Percentiles rank a stretch among this genome's conserved stretches.
phyloP scores from a whole-genome alignment of 2,797 vertebrate species.

The Propithecus deckenii region DNA sequence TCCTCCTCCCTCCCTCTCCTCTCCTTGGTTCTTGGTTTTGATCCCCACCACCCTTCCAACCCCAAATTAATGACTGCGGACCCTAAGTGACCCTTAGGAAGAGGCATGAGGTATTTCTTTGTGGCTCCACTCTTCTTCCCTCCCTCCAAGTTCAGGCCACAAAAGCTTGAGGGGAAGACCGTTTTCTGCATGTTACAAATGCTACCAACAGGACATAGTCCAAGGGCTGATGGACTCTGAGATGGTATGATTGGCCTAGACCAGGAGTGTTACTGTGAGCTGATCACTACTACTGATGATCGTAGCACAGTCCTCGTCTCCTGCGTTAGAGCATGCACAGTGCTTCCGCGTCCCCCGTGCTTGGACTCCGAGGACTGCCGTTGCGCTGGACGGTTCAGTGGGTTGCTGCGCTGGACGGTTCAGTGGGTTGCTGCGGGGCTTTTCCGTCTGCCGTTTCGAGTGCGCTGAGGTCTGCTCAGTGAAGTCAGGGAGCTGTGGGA shows the following conservation, averaged over 20 bases:
- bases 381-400: neutral
- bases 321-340: neutral
- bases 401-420: neutral
- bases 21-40: constrained; percentile 54
- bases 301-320: neutral
- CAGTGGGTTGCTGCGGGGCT: neutral
- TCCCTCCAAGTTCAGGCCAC: constrained; percentile 27
- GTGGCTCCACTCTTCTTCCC: neutral
- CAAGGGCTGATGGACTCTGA: neutral
- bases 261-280: neutral
- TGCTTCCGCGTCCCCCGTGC: neutral
- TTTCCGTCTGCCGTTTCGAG: neutral
- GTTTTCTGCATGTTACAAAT: neutral
- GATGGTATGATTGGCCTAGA: neutral
- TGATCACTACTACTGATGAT: neutral
- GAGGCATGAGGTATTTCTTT: neutral
- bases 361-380: constrained; percentile 41
- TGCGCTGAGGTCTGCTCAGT: neutral
- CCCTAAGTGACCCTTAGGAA: neutral
- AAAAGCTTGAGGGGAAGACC: neutral
- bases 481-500: neutral
- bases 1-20: neutral
- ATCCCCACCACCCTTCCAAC: neutral
- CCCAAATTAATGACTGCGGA: neutral
- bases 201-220: neutral